A percentile compares a stretch with the other conserved stretches of the same genome.
Evolutionary conservation across 2,113 vertebrate species (phyloP).

Genomic region (Cettia cetti): DNA sequence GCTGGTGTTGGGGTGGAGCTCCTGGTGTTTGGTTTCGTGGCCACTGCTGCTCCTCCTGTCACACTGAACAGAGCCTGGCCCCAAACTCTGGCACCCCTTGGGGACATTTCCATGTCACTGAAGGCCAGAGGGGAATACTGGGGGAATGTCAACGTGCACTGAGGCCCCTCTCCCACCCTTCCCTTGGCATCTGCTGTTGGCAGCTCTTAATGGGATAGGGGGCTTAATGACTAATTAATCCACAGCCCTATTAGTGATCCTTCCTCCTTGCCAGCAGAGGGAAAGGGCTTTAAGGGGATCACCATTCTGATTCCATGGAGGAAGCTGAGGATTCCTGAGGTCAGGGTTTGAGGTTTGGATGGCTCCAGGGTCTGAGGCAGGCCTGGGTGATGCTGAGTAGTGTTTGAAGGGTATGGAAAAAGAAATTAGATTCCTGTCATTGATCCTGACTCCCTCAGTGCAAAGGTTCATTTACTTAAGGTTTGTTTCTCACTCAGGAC

Average conservation of each 20-base stretch:
- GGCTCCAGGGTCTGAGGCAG: rapidly evolving
- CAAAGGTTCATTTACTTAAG: background rate
- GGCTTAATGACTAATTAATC: conserved; percentile 28
- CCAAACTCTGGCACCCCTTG: background rate
- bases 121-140: background rate
- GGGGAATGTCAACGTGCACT: rapidly evolving
- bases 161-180: background rate
- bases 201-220: conserved; percentile 14
- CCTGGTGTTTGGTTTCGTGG: background rate
- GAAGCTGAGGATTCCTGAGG: background rate
- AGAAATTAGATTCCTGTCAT: rapidly evolving
- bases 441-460: background rate
- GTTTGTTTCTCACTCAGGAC: background rate
- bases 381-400: rapidly evolving
- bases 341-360: background rate
- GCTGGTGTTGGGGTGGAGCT: background rate
- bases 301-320: rapidly evolving
- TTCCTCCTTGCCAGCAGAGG: background rate
- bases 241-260: background rate
- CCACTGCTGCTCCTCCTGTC: background rate
- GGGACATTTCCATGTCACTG: background rate
- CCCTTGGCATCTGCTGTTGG: background rate
- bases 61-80: background rate
- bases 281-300: conserved; percentile 18
- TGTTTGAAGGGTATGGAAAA: background rate